Evolutionary conservation across 2,113 vertebrate species (phyloP), one percentile per base, ranked within the genome.

Genomic region (Gobius niger): DNA sequence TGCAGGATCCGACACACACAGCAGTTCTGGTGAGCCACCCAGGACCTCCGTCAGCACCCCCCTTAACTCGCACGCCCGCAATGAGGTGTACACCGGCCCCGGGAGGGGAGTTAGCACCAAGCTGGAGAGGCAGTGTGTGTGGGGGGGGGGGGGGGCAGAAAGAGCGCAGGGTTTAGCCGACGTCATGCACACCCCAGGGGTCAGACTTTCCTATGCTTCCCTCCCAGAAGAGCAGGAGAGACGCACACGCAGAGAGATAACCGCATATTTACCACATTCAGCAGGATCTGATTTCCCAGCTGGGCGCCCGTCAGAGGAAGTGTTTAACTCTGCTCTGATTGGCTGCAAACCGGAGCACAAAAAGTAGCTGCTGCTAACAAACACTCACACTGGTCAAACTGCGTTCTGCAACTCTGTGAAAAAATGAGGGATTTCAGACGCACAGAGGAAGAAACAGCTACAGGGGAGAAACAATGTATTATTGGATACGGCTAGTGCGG

Each of bases 1-100:
- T 91, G 91, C 89, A 86, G 89, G 83, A 93, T 91, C 87, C 89
- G 87, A 91, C 87, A 92, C 85, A 91, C 86, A 81, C 91, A 92
- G 91, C 91, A 91, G 77, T 92, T 91, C 88, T 92, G 68, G 70
- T 60, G 81, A 90, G 87, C 88, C 91, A 91, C 88, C 88, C 89
- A 92, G 91, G 92, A 91, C 91, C 85, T 76, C 87, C 91, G 88
- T 93, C 92, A 92, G 91, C 91, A 89, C 88, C 89, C 89, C 87
- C 76, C 69, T 76, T 41, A 72, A 82, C 74, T 73, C 19, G 10
- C 72, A 83, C 70, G 70, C 77, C 18, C 65, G 75, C 63, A 8
- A 72, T 65, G 44, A 44, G 75, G 75, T 68, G 60, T 62, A 56
- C 41, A 44, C 51, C 18, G 12, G 53, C 82, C 83, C 80, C 84